Percentiles rank a stretch among this genome's conserved stretches.
These are phyloP conservation scores for Philotrypesis tridentata DNA, from an alignment of 1,140 invertebrate genomes.

Conservation along the genomic window DNA sequence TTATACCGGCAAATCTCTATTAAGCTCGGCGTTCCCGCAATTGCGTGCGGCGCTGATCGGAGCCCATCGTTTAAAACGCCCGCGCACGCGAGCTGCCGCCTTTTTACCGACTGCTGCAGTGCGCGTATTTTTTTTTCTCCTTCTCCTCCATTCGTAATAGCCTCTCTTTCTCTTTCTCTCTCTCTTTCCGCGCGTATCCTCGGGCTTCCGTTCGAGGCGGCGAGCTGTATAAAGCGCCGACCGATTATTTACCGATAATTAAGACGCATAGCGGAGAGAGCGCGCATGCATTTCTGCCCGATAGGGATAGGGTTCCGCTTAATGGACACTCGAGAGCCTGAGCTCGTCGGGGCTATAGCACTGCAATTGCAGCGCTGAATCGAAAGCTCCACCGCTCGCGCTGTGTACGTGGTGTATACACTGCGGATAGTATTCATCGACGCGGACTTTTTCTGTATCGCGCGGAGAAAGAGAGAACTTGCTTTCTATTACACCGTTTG, in stretches of 20 bases:
- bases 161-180: not conserved
- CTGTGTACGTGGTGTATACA: not conserved
- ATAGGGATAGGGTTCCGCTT: not conserved
- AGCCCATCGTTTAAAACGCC: not conserved
- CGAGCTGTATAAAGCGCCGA: not conserved
- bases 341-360: not conserved
- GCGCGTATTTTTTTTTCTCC: no score
- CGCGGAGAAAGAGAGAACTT: no score
- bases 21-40: not conserved
- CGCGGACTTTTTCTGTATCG: no score
- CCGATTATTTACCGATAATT: constrained; percentile 24
- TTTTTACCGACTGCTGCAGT: not conserved
- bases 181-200: not conserved
- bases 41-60: not conserved
- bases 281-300: not conserved
- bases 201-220: not conserved
- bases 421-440: no score
- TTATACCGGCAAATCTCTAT: constrained; percentile 18
- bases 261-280: constrained; percentile 9
- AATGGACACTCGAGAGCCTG: not conserved
- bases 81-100: not conserved
- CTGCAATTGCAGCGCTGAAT: not conserved
- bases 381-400: not conserved
- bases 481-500: no score
- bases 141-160: not conserved